Conservation (phyloP, 2,888 invertebrate genomes). For the Leptinotarsa tumamoca region DNA sequence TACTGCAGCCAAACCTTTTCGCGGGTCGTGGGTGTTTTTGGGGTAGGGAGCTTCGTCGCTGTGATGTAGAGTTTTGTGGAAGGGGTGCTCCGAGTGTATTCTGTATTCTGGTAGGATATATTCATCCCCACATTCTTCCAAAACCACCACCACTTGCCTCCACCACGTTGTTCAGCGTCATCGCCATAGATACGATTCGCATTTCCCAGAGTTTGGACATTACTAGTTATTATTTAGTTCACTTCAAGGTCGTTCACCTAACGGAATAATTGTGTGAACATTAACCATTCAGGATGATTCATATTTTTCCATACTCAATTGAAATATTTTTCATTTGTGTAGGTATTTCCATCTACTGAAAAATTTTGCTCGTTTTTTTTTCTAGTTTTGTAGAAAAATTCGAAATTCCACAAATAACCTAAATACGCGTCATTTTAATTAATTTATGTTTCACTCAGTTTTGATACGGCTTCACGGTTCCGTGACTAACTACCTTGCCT, state of each 20-base stretch:
- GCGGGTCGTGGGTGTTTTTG: slow-evolving; percentile 65
- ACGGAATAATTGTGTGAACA: slow-evolving; percentile 46
- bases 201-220: slow-evolving; percentile 50
- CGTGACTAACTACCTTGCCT: not conserved
- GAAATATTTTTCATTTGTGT: not conserved
- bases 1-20: slow-evolving; percentile 62
- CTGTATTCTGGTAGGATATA: slow-evolving; percentile 67
- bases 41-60: slow-evolving; percentile 68
- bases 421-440: too few relatives aligned
- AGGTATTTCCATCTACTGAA: not conserved
- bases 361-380: not conserved
- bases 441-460: not conserved
- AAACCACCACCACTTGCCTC: slow-evolving; percentile 66
- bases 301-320: not conserved
- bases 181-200: slow-evolving; percentile 62
- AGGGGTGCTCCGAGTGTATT: slow-evolving; percentile 67
- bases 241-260: slow-evolving; percentile 64
- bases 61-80: slow-evolving; percentile 67
- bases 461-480: not conserved
- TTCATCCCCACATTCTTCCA: slow-evolving; percentile 68
- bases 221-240: slow-evolving; percentile 34
- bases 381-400: too few relatives aligned
- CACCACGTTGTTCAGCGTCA: slow-evolving; percentile 65
- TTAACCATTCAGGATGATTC: slow-evolving; percentile 15
- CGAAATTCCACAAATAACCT: too few relatives aligned